Conservation (phyloP, 2,113 vertebrate species). For the Cettia cetti region DNA sequence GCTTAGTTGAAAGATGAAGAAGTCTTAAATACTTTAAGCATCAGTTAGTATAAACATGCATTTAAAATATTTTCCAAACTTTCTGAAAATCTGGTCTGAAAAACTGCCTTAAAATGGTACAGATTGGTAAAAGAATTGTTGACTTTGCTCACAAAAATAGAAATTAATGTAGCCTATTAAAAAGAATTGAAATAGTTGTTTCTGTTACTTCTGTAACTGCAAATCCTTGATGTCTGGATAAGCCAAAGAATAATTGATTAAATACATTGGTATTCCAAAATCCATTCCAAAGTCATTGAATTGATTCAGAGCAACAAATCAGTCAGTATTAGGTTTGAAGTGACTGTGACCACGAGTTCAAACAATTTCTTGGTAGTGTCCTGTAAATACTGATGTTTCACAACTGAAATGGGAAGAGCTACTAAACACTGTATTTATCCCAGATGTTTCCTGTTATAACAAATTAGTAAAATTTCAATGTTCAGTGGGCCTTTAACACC, state of each 20-base stretch:
- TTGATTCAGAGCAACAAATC: neutral
- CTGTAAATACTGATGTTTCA: neutral
- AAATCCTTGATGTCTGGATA: neutral
- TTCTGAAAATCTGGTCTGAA: neutral
- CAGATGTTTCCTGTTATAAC: slow-evolving; percentile 21
- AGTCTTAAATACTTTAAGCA: neutral
- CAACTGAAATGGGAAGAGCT: neutral
- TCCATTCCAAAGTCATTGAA: neutral
- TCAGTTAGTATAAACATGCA: neutral
- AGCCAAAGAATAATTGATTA: neutral
- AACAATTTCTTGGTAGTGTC: neutral
- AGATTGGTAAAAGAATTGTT: neutral
- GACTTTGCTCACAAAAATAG: neutral
- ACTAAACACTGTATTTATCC: neutral
- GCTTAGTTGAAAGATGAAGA: neutral
- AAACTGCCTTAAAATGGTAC: neutral
- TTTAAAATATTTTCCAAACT: neutral
- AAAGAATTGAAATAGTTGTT: neutral
- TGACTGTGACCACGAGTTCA: neutral
- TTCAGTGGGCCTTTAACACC: neutral
- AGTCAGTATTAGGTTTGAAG: neutral
- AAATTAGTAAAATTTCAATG: neutral
- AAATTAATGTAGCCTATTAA: neutral
- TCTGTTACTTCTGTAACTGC: neutral
- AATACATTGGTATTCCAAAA: neutral